Conservation (phyloP, 2,888 invertebrate genomes). For the Pheosia gnoma region DNA sequence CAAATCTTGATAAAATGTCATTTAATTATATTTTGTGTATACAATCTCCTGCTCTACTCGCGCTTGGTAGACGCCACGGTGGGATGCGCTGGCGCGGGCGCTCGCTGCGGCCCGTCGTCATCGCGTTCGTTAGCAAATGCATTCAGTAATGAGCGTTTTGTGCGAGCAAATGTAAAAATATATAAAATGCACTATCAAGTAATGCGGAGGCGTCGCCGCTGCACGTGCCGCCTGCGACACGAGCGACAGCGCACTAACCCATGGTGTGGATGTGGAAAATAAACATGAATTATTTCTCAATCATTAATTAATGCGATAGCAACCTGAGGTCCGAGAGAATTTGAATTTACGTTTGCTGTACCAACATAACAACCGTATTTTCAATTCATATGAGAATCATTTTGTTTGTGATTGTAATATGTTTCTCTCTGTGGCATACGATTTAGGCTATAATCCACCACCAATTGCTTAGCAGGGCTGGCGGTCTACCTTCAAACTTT, state of each 20-base stretch:
- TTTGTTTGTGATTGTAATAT: too few species aligned
- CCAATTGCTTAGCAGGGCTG: too few species aligned
- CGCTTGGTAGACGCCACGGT: conserved; percentile 7
- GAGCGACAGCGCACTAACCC: not conserved
- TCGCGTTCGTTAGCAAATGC: conserved; percentile 78
- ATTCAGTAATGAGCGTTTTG: conserved; percentile 75
- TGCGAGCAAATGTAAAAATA: conserved; percentile 69
- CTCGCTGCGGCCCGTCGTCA: conserved; percentile 29
- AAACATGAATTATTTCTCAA: not conserved
- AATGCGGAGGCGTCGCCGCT: conserved; percentile 23
- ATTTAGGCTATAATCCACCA: too few species aligned
- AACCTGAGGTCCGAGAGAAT: too few species aligned
- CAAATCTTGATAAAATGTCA: not conserved
- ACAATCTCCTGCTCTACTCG: conserved; percentile 8
- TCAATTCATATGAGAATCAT: too few species aligned
- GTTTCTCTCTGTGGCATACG: too few species aligned
- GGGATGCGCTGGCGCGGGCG: conserved; percentile 8
- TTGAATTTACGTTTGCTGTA: too few species aligned
- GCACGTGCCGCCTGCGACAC: not conserved
- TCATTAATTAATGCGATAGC: too few species aligned
- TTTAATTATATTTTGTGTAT: not conserved
- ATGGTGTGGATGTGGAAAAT: not conserved
- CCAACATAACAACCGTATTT: too few species aligned
- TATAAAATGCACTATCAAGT: conserved; percentile 61
- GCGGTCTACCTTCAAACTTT: too few species aligned